These are phyloP conservation scores for Machaerirhynchus nigripectus DNA, from an alignment of 2,113 vertebrate species.

Conservation along the genomic window DNA sequence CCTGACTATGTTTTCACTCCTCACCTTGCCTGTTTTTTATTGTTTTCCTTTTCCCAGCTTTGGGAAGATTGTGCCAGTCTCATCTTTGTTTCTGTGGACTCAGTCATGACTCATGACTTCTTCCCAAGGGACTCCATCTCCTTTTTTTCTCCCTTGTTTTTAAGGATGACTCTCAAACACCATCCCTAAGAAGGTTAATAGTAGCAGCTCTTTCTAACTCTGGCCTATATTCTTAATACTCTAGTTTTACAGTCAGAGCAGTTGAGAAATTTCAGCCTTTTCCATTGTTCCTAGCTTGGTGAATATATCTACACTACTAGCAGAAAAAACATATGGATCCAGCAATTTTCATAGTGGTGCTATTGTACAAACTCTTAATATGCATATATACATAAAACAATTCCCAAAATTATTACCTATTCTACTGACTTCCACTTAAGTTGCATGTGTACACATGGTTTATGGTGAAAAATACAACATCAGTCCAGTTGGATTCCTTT, in stretches of 20 bases:
- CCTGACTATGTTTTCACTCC: neutral
- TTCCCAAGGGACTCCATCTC: neutral
- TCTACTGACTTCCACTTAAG: neutral
- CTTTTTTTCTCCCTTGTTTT: neutral
- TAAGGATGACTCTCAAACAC: neutral
- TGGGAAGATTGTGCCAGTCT: neutral
- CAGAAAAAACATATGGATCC: neutral
- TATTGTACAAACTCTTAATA: neutral
- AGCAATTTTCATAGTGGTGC: neutral
- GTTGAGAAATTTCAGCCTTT: neutral
- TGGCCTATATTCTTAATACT: neutral
- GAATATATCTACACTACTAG: neutral
- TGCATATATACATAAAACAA: neutral
- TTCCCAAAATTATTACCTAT: neutral
- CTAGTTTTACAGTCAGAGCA: neutral
- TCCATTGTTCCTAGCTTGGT: neutral
- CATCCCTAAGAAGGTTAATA: neutral
- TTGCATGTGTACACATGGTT: neutral
- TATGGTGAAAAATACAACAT: neutral
- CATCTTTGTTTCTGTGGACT: neutral
- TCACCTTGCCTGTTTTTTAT: neutral
- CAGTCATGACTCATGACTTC: neutral
- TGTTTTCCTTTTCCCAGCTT: neutral
- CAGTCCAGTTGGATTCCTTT: neutral
- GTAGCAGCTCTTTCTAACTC: neutral